A percentile compares a stretch with the other conserved stretches of the same genome.
Evolutionary conservation across 2,888 invertebrate genomes (phyloP).

Genomic region (Athalia cordata): DNA sequence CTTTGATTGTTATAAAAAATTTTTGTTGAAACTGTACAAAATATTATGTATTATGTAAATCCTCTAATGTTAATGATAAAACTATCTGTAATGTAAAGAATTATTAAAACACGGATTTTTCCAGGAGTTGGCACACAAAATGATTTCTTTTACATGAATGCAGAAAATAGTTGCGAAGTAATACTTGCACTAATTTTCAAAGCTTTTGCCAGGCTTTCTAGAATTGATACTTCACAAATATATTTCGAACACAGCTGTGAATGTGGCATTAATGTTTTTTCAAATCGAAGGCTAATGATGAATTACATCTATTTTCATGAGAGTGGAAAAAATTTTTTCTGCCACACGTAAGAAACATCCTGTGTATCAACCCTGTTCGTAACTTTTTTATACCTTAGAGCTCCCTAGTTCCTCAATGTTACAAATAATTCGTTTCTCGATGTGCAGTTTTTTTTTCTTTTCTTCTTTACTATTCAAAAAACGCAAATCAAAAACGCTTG

Average conservation of each 20-base stretch:
- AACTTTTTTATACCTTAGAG: conserved; percentile 24
- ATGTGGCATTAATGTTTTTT: not conserved
- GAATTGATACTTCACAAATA: too few relatives aligned
- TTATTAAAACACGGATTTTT: conserved; percentile 23
- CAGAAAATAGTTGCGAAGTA: not conserved
- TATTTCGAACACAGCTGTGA: too few relatives aligned
- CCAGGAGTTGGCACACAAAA: conserved; percentile 20
- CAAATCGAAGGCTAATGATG: not conserved
- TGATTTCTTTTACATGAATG: conserved; percentile 21
- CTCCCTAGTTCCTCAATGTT: conserved; percentile 20
- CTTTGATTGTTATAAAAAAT: conserved; percentile 3
- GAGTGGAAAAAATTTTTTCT: not conserved
- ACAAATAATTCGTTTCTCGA: not conserved
- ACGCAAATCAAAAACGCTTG: too few relatives aligned
- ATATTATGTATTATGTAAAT: conserved; percentile 26
- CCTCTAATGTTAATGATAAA: conserved; percentile 17
- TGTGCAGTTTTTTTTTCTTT: not conserved
- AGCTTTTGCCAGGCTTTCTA: too few relatives aligned
- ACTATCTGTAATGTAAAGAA: conserved; percentile 36
- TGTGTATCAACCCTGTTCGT: conserved; percentile 39
- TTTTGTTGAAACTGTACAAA: not conserved
- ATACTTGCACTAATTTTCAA: too few relatives aligned
- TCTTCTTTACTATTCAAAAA: not conserved
- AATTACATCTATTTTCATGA: not conserved
- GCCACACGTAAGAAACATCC: conserved; percentile 6